Conservation (phyloP, 2,113 vertebrate species). For the Antechinus flavipes region DNA sequence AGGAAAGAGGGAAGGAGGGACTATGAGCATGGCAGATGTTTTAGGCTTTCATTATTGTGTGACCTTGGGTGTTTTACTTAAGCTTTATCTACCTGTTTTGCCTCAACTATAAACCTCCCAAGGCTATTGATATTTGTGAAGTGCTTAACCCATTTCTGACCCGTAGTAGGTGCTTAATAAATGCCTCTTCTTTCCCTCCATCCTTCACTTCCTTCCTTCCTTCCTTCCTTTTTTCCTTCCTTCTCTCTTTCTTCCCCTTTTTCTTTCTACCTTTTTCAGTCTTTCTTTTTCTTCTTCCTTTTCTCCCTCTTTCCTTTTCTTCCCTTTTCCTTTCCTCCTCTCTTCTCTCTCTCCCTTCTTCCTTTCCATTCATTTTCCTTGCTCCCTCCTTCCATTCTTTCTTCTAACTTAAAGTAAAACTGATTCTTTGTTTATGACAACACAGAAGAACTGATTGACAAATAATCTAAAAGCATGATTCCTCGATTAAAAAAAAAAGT, state of each 20-base stretch:
- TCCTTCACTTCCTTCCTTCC: not conserved
- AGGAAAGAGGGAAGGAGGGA: not conserved
- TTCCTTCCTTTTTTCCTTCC: not conserved
- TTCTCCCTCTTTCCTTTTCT: not conserved
- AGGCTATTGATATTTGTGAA: not conserved
- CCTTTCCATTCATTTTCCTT: no score
- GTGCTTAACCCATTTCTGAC: not conserved
- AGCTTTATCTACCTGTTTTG: not conserved
- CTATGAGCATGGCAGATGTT: slow-evolving; percentile 20
- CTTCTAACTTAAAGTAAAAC: not conserved
- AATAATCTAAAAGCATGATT: not conserved
- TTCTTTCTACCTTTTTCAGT: no score
- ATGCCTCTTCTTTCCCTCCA: not conserved
- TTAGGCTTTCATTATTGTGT: not conserved
- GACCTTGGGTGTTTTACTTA: not conserved
- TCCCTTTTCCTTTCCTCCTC: no score
- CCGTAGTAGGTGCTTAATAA: not conserved
- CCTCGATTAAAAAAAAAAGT: not conserved
- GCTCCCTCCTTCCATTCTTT: not conserved
- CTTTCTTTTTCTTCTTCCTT: no score
- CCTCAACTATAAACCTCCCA: not conserved
- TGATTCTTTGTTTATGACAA: not conserved
- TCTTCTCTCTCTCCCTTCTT: no score
- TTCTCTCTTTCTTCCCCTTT: no score
- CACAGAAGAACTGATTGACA: not conserved